Evolutionary conservation across 2,113 vertebrate genomes (phyloP).

Genomic region (Limanda limanda): DNA sequence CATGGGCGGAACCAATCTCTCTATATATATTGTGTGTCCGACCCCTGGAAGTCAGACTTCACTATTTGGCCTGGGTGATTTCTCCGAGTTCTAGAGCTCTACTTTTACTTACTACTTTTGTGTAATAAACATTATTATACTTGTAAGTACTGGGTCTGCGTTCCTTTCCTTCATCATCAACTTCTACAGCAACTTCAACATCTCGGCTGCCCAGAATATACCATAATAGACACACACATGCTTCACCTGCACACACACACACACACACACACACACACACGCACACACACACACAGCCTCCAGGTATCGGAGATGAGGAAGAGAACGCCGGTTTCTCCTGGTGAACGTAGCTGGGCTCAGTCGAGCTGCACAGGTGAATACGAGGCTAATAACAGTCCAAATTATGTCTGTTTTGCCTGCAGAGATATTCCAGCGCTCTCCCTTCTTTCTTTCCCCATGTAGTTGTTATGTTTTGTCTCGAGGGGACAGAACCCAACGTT

Average conservation of each 20-base stretch:
- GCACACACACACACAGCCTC: not conserved
- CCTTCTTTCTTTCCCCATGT: conserved; percentile 27
- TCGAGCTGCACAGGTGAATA: conserved; percentile 48
- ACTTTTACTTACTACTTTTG: no score
- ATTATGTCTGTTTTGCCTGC: conserved; percentile 48
- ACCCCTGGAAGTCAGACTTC: no score
- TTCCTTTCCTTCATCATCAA: no score
- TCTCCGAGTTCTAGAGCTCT: no score
- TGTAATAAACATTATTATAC: no score
- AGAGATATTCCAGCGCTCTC: conserved; percentile 32
- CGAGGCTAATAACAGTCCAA: conserved; percentile 50
- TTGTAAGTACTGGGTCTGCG: no score
- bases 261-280: conserved; percentile 8
- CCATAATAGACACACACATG: not conserved
- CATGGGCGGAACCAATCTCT: no score
- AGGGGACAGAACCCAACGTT: conserved; percentile 61
- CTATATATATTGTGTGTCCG: no score
- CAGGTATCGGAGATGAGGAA: conserved; percentile 33
- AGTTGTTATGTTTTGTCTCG: conserved; percentile 60
- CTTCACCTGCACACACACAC: not conserved
- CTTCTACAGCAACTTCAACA: no score
- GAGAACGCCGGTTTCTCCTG: conserved; percentile 29
- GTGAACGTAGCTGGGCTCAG: conserved; percentile 33
- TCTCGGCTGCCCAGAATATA: no score
- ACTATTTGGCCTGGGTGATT: no score